A percentile compares a stretch with the other conserved stretches of the same genome.
Evolutionary conservation across 2,113 vertebrate species (phyloP).

Genomic region (Thamnaconus septentrionalis): DNA sequence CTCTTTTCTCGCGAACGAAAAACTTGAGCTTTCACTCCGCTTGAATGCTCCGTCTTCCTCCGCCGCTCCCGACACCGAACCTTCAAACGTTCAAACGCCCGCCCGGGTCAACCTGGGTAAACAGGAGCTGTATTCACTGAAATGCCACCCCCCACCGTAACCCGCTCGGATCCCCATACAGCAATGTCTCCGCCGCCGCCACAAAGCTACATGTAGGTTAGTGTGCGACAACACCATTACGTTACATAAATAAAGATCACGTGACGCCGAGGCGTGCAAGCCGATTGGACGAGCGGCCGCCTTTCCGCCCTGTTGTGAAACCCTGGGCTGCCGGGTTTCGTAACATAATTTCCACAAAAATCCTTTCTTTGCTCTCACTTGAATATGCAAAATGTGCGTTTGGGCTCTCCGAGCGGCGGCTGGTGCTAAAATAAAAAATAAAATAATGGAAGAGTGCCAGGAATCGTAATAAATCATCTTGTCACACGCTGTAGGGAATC

Average conservation of each 20-base stretch:
- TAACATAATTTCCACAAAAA: conserved; percentile 62
- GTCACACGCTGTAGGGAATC: conserved; percentile 30
- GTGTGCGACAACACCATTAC: conserved; percentile 63
- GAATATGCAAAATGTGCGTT: background rate
- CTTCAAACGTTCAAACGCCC: too few species aligned
- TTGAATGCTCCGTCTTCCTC: too few species aligned
- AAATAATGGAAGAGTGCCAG: background rate
- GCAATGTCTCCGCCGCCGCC: background rate
- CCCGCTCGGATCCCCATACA: conserved; percentile 13
- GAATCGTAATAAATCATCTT: background rate
- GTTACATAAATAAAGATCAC: conserved; percentile 79
- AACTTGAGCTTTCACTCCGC: too few species aligned
- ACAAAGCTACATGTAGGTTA: conserved; percentile 33
- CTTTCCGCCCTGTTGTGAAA: conserved; percentile 77
- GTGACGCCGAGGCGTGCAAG: conserved; percentile 51
- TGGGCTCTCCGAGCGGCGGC: too few species aligned
- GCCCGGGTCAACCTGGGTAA: too few species aligned
- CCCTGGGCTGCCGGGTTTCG: conserved; percentile 68
- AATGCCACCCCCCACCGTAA: background rate
- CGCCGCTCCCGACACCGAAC: too few species aligned
- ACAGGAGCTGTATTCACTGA: background rate
- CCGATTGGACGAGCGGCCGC: conserved; percentile 62
- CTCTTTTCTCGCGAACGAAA: background rate
- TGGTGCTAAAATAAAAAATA: too few species aligned
- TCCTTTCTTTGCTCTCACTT: background rate